Evolutionary conservation across 1,140 invertebrate species (phyloP).

Genomic region (Scaptodrosophila lebanonensis): DNA sequence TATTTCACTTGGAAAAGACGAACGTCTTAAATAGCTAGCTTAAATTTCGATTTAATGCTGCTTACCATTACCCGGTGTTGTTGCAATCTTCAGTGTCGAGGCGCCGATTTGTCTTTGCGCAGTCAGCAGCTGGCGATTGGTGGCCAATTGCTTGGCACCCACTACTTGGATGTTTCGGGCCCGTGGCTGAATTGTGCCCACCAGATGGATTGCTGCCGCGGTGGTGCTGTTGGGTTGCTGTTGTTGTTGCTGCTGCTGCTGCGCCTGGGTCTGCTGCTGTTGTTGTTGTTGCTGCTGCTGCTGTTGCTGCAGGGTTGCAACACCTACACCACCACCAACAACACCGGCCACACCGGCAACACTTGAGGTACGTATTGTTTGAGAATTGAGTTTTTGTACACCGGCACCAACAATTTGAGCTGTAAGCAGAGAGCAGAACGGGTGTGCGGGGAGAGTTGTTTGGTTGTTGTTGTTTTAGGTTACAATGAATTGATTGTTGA

Average conservation of each 20-base stretch:
- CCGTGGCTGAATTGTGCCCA: conserved; percentile 80
- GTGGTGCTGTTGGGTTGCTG: conserved; percentile 19
- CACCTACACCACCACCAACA: conserved; percentile 66
- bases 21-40: background rate
- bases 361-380: conserved; percentile 79
- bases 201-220: conserved; percentile 79
- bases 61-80: conserved; percentile 81
- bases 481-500: conserved; percentile 49
- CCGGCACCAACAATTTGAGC: conserved; percentile 83
- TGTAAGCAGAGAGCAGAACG: conserved; percentile 77
- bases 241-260: conserved; percentile 52
- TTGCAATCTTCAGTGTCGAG: conserved; percentile 80
- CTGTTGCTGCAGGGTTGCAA: conserved; percentile 36
- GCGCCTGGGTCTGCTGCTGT: conserved; percentile 14
- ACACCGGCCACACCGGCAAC: conserved; percentile 13
- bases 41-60: conserved; percentile 23
- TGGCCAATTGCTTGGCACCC: conserved; percentile 77
- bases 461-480: conserved; percentile 55
- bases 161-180: conserved; percentile 79
- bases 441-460: conserved; percentile 71
- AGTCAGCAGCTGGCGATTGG: conserved; percentile 75
- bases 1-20: too few relatives aligned
- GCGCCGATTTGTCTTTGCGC: conserved; percentile 80
- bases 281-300: conserved; percentile 19
- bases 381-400: conserved; percentile 81